Evolutionary conservation across 2,113 vertebrate species (phyloP).

Genomic region (Anarrhichthys ocellatus): DNA sequence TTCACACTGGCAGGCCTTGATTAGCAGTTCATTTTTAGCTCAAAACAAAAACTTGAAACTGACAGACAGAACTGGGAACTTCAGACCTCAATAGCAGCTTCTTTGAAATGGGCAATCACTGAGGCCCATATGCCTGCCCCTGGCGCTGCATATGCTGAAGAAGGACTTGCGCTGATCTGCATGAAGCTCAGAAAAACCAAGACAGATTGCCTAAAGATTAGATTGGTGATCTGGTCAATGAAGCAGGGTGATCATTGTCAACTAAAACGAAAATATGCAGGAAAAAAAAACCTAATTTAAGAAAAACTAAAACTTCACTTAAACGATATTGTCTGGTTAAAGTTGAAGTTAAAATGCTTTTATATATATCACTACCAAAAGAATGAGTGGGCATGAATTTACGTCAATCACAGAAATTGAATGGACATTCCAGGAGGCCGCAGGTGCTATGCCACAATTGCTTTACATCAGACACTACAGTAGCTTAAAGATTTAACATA

Average conservation of each 20-base stretch:
- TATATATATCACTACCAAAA: background rate
- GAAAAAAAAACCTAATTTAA: background rate
- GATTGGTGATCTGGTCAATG: background rate
- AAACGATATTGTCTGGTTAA: background rate
- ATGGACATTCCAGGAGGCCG: background rate
- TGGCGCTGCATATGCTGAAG: background rate
- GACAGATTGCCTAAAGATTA: background rate
- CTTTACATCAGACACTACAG: too few relatives aligned
- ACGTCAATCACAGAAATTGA: background rate
- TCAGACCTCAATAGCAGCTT: background rate
- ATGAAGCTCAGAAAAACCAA: background rate
- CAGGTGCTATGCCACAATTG: too few relatives aligned
- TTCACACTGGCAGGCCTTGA: background rate
- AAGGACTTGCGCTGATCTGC: background rate
- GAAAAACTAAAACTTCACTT: background rate
- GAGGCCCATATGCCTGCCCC: background rate
- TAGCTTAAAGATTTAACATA: too few relatives aligned
- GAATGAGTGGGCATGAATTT: background rate
- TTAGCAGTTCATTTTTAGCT: background rate
- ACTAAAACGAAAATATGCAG: background rate
- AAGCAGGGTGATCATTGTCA: background rate
- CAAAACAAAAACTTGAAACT: slow-evolving; percentile 5
- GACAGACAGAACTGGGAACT: background rate
- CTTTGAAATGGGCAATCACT: background rate
- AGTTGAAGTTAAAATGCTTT: background rate